Evolutionary conservation across 1,140 invertebrate species (phyloP), one percentile per base, ranked within the genome.

Genomic region (Zaprionus ornatus): DNA sequence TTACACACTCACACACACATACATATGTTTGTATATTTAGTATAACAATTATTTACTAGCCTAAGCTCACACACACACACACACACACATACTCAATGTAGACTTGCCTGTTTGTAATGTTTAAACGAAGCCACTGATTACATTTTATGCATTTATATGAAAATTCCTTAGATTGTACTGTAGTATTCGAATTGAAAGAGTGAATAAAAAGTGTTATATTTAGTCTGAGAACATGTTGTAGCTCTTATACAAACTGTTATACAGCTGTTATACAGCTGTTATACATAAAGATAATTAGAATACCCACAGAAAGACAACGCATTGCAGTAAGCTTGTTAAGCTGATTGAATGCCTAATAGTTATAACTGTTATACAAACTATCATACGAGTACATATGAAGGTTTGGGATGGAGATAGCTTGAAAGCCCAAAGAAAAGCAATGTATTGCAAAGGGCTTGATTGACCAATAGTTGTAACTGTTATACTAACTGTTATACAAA

Each of bases 121-220:
- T 74, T 67, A 64, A 74, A 77, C 62, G 52, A 86, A 77, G 80
- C 82, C 82, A 86, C 82, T 87, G 82, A 87, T 88, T 88, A 88
- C 64, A 88, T 69, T 37, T 25, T 80, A 88, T 75, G 65, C 61
- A 66, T 87, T 66, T 82, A 68, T 68, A 59, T 74, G 32, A 56
- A 63, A 62, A 45, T 37, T 48, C 25, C 35, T 42, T 45, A 45
- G 40, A 45, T 45, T 9, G 40, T 45, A 45, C 3, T 45, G 40
- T 45, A 13, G 19, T 29, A 17, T 64, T 68, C 40, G 40, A 42
- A 68, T 60, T 61, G 25, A 59, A 25, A 32, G 15, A 29, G 15
- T n/a, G 15, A 60, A 67, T 32, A 67, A 32, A 60, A 62, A 42
- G 21, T 62, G 23, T 54, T 55, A 17, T 65, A 37, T 25, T 2